A percentile compares a stretch with the other conserved stretches of the same genome.
phyloP scores from a whole-genome alignment of 2,113 vertebrate genomes.

The Erythrocebus patas region DNA sequence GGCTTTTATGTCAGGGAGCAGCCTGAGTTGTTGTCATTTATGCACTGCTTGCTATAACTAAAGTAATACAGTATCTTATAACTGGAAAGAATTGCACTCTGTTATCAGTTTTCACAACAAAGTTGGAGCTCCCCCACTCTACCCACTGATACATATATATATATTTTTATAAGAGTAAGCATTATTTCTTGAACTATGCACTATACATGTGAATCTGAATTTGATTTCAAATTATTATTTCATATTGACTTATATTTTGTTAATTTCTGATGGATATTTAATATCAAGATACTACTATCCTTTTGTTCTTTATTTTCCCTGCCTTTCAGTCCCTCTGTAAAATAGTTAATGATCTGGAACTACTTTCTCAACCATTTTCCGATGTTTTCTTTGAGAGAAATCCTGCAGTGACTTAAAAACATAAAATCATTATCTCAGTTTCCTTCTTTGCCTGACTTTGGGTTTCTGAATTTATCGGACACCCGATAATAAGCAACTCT shows the following conservation, averaged over 20 bases:
- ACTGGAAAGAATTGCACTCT: background rate
- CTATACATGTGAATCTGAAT: background rate
- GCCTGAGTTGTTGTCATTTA: background rate
- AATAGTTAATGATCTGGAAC: background rate
- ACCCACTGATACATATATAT: background rate
- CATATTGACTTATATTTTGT: background rate
- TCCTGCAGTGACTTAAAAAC: background rate
- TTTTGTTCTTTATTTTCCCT: background rate
- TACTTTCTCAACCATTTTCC: background rate
- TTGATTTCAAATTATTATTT: background rate
- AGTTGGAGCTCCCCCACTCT: too few species aligned
- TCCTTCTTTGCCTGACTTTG: background rate
- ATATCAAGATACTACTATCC: background rate
- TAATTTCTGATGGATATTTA: background rate
- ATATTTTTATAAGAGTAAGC: background rate
- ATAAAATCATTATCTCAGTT: background rate
- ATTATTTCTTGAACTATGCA: background rate
- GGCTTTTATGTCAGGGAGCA: background rate
- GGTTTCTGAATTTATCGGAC: background rate
- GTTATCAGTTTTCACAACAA: background rate
- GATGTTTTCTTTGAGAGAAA: constrained; percentile 16
- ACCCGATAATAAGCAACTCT: background rate
- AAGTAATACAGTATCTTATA: background rate
- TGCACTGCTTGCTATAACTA: background rate
- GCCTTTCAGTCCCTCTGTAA: background rate